Percentiles rank a stretch among this genome's conserved stretches.
These are phyloP conservation scores for Nymphicus hollandicus DNA, from an alignment of 2,113 vertebrate species.

Conservation along the genomic window DNA sequence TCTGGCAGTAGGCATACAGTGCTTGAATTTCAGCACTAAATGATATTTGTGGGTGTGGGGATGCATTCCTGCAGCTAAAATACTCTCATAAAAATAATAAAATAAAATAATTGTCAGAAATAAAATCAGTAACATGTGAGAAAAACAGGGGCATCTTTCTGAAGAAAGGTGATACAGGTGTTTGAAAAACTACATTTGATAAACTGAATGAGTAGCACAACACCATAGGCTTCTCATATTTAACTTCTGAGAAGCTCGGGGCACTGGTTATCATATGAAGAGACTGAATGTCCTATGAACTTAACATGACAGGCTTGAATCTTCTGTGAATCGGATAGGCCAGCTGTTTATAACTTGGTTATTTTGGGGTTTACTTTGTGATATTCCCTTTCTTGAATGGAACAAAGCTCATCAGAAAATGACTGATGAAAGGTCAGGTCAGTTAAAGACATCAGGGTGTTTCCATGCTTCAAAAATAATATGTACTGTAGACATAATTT, in stretches of 20 bases:
- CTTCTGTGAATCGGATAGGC: not conserved
- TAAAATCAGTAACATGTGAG: not conserved
- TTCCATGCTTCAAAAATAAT: not conserved
- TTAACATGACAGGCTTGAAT: not conserved
- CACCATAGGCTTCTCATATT: not conserved
- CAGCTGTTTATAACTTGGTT: not conserved
- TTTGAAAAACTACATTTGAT: not conserved
- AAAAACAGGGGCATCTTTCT: not conserved
- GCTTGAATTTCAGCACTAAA: constrained; percentile 52
- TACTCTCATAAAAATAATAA: not conserved
- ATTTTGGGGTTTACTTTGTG: not conserved
- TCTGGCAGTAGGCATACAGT: constrained; percentile 2
- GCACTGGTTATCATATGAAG: not conserved
- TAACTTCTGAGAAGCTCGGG: not conserved
- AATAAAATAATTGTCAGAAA: not conserved
- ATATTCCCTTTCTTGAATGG: not conserved
- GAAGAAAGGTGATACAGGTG: not conserved
- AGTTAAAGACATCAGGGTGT: not conserved
- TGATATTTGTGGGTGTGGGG: constrained; percentile 25
- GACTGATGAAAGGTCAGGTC: not conserved
- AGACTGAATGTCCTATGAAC: not conserved
- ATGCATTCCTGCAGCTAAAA: constrained; percentile 1
- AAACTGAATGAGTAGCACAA: not conserved
- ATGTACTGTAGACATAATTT: not conserved
- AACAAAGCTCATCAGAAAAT: not conserved